phyloP scores from a whole-genome alignment of 2,113 vertebrate species.

The Galemys pyrenaicus region DNA sequence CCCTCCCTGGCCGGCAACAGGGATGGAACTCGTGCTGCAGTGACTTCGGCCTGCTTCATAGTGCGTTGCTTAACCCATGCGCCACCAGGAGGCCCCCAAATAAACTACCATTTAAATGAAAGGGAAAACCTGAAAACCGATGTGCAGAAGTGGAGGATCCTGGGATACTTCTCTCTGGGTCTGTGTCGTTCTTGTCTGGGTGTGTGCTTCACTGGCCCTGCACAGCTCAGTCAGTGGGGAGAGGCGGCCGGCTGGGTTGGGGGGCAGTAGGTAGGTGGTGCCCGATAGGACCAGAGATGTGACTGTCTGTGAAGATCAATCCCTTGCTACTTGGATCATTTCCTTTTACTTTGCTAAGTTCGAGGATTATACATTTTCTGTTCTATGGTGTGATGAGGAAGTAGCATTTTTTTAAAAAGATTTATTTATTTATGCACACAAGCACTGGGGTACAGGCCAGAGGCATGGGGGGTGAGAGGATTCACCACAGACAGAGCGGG shows the following conservation, averaged over 20 bases:
- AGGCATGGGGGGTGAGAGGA: too few species aligned
- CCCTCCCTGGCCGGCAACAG: too few species aligned
- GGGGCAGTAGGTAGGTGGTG: too few species aligned
- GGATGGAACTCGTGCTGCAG: too few species aligned
- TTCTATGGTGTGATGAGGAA: background rate
- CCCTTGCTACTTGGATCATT: background rate
- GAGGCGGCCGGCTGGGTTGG: background rate
- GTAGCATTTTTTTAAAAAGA: background rate
- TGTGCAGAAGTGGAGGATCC: background rate
- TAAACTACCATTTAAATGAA: background rate
- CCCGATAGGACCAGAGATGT: background rate
- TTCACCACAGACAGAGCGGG: too few species aligned
- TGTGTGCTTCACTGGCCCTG: rapidly evolving
- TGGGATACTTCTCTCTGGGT: background rate
- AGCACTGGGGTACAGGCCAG: too few species aligned
- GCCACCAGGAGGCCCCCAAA: too few species aligned
- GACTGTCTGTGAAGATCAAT: background rate
- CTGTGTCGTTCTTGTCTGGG: background rate
- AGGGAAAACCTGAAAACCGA: background rate
- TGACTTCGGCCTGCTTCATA: too few species aligned
- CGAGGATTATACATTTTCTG: background rate
- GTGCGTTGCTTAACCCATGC: too few species aligned
- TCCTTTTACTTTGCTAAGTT: background rate
- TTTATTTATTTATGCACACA: too few species aligned
- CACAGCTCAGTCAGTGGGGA: background rate